phyloP scores from a whole-genome alignment of 2,888 invertebrate species.

The Himalopsyche anomala region DNA sequence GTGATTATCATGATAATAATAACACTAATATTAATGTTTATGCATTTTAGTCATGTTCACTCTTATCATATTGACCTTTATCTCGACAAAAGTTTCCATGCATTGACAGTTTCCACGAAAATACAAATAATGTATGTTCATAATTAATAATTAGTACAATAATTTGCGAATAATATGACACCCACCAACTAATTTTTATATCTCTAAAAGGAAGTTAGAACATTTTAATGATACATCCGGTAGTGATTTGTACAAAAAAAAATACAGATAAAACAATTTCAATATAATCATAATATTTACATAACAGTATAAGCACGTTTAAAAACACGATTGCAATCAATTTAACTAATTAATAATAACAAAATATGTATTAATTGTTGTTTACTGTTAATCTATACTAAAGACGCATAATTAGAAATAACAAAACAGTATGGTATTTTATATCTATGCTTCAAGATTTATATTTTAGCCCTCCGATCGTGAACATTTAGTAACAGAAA shows the following conservation, averaged over 20 bases:
- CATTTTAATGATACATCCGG: conserved; percentile 26
- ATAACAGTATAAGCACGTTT: too few relatives aligned
- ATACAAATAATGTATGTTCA: neutral
- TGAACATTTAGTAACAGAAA: too few relatives aligned
- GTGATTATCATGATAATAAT: too few relatives aligned
- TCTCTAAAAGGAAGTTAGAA: conserved; percentile 10
- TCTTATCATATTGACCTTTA: conserved; percentile 14
- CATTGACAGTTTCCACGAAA: conserved; percentile 23
- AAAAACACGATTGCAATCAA: too few relatives aligned
- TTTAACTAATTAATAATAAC: too few relatives aligned
- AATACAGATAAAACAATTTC: neutral
- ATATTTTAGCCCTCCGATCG: too few relatives aligned
- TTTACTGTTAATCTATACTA: too few relatives aligned
- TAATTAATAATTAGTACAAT: conserved; percentile 4
- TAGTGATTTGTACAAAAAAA: conserved; percentile 9
- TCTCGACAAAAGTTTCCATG: conserved; percentile 14
- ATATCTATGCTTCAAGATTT: too few relatives aligned
- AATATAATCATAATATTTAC: too few relatives aligned
- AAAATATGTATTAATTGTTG: too few relatives aligned
- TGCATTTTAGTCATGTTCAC: neutral
- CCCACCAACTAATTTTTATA: conserved; percentile 22
- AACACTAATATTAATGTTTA: neutral
- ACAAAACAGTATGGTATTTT: too few relatives aligned
- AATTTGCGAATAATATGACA: conserved; percentile 22
- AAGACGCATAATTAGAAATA: too few relatives aligned